Evolutionary conservation across 1,140 invertebrate genomes (phyloP).

Genomic region (Brachionus asplanchnoidis): DNA sequence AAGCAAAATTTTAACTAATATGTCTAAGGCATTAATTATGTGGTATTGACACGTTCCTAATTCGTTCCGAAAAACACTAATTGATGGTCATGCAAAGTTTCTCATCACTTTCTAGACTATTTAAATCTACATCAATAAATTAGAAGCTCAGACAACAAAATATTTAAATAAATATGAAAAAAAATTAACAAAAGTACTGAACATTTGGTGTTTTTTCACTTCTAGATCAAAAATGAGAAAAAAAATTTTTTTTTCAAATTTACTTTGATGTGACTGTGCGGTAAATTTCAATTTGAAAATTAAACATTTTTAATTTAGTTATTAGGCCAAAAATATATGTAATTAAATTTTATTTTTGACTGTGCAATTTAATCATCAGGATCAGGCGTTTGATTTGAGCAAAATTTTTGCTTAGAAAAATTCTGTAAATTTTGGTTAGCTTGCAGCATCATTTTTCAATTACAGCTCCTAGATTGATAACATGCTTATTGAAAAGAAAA

Average conservation of each 20-base stretch:
- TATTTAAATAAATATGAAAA: background rate
- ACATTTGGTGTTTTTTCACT: background rate
- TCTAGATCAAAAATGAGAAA: no score
- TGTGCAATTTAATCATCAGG: background rate
- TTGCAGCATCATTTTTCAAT: background rate
- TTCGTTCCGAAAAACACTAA: background rate
- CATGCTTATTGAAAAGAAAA: background rate
- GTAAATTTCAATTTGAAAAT: no score
- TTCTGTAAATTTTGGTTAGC: background rate
- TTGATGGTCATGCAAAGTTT: background rate
- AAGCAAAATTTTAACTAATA: background rate
- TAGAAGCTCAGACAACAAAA: background rate
- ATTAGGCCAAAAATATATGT: background rate
- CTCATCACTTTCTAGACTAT: background rate
- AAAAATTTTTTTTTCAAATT: no score
- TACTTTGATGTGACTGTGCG: no score
- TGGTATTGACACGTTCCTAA: background rate
- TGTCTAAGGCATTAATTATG: background rate
- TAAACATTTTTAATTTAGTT: background rate
- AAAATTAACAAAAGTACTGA: background rate
- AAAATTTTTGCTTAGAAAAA: background rate
- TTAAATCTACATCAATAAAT: background rate
- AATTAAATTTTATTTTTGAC: background rate
- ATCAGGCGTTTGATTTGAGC: background rate
- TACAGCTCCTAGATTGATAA: background rate